A percentile compares a stretch with the other conserved stretches of the same genome.
Conservation (phyloP, 2,797 vertebrate genomes). For the Phataginus tetradactyla region DNA sequence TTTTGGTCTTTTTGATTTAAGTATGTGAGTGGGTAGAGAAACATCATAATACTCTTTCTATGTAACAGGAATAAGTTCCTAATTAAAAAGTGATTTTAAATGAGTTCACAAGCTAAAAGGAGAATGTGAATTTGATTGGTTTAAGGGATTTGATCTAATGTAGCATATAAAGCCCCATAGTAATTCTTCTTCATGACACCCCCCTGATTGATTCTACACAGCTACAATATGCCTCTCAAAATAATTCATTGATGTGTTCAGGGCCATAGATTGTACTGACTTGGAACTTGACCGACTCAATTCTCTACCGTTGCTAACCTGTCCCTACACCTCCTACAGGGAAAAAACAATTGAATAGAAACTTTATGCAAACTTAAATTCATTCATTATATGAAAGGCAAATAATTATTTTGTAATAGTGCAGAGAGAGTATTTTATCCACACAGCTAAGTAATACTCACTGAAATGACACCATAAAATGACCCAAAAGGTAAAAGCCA, state of each 20-base stretch:
- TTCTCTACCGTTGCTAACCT: background rate
- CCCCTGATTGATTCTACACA: background rate
- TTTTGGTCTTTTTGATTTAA: background rate
- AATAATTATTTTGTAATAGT: background rate
- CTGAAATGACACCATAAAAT: conserved; percentile 52
- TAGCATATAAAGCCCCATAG: background rate
- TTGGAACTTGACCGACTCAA: background rate
- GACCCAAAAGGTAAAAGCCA: conserved; percentile 61
- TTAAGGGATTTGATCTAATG: background rate
- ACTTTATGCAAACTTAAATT: background rate
- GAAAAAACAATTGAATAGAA: background rate
- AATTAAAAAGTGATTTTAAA: conserved; percentile 3
- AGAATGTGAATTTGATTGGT: background rate
- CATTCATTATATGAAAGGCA: conserved; percentile 22
- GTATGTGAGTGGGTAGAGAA: background rate
- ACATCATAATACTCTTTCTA: background rate
- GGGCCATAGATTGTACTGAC: background rate
- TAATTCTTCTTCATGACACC: conserved; percentile 1
- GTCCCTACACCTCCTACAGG: background rate
- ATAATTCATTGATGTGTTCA: background rate
- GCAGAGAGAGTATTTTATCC: background rate
- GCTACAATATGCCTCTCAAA: background rate
- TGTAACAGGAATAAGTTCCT: background rate
- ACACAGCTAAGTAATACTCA: background rate
- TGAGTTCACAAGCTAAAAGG: background rate